Conservation (phyloP, 1,140 invertebrate species). For the Solenopsis fugax region DNA sequence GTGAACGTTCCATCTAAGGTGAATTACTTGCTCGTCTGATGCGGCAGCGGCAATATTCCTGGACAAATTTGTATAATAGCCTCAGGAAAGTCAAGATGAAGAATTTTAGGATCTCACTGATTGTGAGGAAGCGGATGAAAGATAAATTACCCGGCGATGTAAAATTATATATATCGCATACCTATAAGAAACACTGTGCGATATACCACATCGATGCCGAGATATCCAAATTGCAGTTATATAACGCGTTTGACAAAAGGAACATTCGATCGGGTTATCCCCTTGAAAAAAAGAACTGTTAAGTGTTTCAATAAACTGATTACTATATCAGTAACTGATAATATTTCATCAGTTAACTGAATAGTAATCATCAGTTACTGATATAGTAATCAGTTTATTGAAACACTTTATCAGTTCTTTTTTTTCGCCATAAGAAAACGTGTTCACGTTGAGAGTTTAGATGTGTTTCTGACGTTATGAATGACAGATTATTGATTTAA, state of each 20-base stretch:
- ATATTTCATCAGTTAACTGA: too few relatives aligned
- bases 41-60: slow-evolving; percentile 5
- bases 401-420: too few relatives aligned
- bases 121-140: background rate
- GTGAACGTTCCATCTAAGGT: slow-evolving; percentile 13
- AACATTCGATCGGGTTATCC: background rate
- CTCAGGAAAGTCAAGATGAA: background rate
- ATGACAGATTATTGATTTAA: slow-evolving; percentile 7
- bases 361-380: too few relatives aligned
- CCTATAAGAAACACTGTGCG: background rate
- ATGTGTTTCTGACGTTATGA: background rate
- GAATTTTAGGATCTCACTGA: slow-evolving; percentile 1
- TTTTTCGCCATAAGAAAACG: background rate
- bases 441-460: background rate
- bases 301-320: too few relatives aligned
- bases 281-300: too few relatives aligned
- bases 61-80: slow-evolving; percentile 1
- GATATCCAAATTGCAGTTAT: slow-evolving; percentile 10
- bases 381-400: too few relatives aligned
- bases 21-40: slow-evolving; percentile 55
- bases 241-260: slow-evolving; percentile 5
- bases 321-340: too few relatives aligned
- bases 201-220: background rate
- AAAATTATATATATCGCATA: slow-evolving; percentile 17
- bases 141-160: background rate